A percentile compares a stretch with the other conserved stretches of the same genome.
These are phyloP conservation scores for Myiozetetes cayanensis DNA, from an alignment of 2,113 vertebrate species.

Conservation along the genomic window DNA sequence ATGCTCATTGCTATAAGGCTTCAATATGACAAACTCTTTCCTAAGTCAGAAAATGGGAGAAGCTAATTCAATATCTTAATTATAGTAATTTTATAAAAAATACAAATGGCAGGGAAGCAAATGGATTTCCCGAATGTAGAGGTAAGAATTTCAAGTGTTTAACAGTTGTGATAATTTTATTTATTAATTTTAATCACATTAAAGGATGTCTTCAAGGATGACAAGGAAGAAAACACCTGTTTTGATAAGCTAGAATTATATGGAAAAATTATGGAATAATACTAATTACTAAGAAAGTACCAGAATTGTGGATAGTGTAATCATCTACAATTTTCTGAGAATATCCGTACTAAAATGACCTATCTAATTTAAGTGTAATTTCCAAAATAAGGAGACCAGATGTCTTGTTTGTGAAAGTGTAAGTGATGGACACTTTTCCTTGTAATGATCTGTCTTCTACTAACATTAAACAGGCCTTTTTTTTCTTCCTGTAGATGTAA, in stretches of 20 bases:
- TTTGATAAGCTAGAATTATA: neutral
- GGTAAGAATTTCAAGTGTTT: neutral
- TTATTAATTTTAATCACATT: neutral
- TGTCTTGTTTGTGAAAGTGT: neutral
- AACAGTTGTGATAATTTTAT: neutral
- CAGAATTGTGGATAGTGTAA: constrained; percentile 6
- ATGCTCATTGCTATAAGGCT: neutral
- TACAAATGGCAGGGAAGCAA: neutral
- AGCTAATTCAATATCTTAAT: neutral
- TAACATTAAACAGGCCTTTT: neutral
- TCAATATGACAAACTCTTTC: neutral
- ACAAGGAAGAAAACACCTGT: neutral
- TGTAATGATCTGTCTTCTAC: neutral
- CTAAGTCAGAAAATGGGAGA: neutral
- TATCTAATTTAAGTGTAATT: constrained; percentile 38
- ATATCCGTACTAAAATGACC: constrained; percentile 13
- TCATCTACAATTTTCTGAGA: constrained; percentile 59
- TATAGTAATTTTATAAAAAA: neutral
- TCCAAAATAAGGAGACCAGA: constrained; percentile 24
- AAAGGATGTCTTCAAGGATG: neutral
- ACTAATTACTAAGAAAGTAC: neutral
- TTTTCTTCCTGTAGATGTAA: neutral
- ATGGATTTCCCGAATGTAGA: neutral
- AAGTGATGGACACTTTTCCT: neutral
- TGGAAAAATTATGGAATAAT: neutral